Conservation (phyloP, 2,797 vertebrate species). For the Thamnophis elegans region DNA sequence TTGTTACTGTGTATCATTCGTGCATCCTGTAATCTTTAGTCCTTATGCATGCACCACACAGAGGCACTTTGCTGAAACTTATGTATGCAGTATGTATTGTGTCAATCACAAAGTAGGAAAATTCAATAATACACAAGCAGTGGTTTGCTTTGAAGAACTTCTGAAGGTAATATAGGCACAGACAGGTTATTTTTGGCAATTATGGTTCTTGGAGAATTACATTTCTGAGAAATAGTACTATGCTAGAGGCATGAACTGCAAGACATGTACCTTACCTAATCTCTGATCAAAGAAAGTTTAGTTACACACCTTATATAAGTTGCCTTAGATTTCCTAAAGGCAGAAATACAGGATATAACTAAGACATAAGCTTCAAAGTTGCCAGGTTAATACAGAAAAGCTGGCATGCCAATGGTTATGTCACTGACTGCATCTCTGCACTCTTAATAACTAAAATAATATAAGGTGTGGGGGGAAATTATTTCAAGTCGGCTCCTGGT, state of each 20-base stretch:
- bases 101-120: not conserved
- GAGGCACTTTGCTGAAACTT: not conserved
- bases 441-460: not conserved
- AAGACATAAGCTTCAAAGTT: not conserved
- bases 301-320: not conserved
- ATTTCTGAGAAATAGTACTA: not conserved
- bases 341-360: not conserved
- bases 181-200: not conserved
- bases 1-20: not conserved
- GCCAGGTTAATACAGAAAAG: not conserved
- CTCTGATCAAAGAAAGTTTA: not conserved
- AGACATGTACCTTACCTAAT: not conserved
- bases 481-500: not conserved
- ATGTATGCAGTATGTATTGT: not conserved
- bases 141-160: not conserved
- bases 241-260: not conserved
- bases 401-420: not conserved
- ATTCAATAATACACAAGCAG: not conserved
- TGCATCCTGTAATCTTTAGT: not conserved
- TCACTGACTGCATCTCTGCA: not conserved
- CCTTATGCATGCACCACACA: not conserved
- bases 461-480: not conserved
- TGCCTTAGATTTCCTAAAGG: not conserved
- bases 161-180: too few relatives aligned
- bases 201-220: not conserved